Conservation (phyloP, 2,113 vertebrate genomes). For the Accipiter virgatus region DNA sequence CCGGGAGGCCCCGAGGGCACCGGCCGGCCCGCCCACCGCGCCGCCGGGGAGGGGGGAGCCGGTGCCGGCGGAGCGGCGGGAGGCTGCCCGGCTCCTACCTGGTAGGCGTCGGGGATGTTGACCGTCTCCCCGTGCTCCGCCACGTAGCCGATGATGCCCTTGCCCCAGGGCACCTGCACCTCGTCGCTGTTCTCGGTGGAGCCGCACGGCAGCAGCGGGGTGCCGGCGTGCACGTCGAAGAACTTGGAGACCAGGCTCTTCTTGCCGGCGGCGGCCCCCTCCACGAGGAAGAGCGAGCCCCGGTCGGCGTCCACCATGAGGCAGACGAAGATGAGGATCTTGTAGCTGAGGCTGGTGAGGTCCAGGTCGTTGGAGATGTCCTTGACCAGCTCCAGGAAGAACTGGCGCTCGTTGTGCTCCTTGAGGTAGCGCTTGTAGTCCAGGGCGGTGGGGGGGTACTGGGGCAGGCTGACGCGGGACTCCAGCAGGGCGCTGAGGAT, state of each 20-base stretch:
- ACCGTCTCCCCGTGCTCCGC: constrained; percentile 96
- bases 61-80: neutral
- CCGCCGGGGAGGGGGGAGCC: neutral
- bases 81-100: constrained; percentile 77
- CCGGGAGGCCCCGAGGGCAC: neutral
- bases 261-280: constrained; percentile 86
- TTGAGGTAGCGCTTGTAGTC: constrained; percentile 97
- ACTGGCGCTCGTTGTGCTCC: constrained; percentile 92
- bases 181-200: constrained; percentile 87
- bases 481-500: constrained; percentile 95
- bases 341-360: constrained; percentile 93
- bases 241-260: constrained; percentile 96
- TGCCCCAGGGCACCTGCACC: constrained; percentile 98
- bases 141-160: constrained; percentile 97
- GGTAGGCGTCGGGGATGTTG: constrained; percentile 96
- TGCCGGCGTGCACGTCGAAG: constrained; percentile 96
- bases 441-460: constrained; percentile 93
- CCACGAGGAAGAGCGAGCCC: constrained; percentile 93
- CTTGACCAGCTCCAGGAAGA: constrained; percentile 98
- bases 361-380: constrained; percentile 98
- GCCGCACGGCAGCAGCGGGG: constrained; percentile 87
- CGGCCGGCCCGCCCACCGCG: neutral
- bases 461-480: constrained; percentile 96
- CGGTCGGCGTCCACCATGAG: constrained; percentile 97
- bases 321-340: constrained; percentile 96